Conservation (phyloP, 2,113 vertebrate species). For the Peromyscus leucopus region DNA sequence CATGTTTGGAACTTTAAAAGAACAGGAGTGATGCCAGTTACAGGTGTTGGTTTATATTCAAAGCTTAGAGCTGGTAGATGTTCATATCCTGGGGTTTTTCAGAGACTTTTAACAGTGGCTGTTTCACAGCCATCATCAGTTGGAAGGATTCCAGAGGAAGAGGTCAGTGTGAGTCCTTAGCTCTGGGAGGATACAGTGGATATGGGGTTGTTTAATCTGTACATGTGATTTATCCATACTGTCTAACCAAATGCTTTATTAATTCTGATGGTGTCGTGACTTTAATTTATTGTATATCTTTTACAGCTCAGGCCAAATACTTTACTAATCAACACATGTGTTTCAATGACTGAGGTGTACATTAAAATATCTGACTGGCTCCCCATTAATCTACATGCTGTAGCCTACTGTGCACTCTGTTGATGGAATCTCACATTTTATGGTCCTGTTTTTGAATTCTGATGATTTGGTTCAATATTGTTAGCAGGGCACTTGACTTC, state of each 20-base stretch:
- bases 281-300: conserved; percentile 83
- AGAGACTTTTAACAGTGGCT: not conserved
- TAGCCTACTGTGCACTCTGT: conserved; percentile 13
- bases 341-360: conserved; percentile 52
- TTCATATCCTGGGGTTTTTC: not conserved
- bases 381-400: conserved; percentile 41
- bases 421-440: conserved; percentile 72
- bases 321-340: conserved; percentile 71
- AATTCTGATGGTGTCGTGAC: conserved; percentile 63
- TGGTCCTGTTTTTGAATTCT: conserved; percentile 56
- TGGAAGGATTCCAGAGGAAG: not conserved
- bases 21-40: conserved; percentile 33
- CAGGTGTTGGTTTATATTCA: conserved; percentile 37
- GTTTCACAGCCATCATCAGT: not conserved
- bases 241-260: conserved; percentile 60
- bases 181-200: not conserved
- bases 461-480: conserved; percentile 61
- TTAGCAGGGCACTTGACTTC: conserved; percentile 46
- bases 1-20: conserved; percentile 59
- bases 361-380: conserved; percentile 66
- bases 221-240: conserved; percentile 21
- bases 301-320: conserved; percentile 80
- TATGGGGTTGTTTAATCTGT: not conserved
- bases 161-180: not conserved
- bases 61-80: not conserved